Percentiles rank a stretch among this genome's conserved stretches.
These are phyloP conservation scores for Atta cephalotes DNA, from an alignment of 1,140 invertebrate species.

Conservation along the genomic window DNA sequence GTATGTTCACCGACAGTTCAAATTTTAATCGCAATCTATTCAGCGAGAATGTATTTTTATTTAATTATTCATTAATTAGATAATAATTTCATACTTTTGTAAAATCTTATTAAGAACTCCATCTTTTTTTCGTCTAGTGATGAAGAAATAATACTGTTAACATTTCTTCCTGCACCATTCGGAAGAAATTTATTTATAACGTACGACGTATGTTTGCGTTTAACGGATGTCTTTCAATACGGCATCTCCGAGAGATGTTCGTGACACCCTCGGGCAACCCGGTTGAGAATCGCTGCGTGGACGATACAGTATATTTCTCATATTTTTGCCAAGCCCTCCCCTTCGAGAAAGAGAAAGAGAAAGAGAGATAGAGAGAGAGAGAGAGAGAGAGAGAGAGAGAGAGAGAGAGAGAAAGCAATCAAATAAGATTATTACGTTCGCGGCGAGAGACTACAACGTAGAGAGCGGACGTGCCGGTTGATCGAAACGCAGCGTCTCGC, in stretches of 20 bases:
- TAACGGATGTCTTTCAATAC: constrained; percentile 8
- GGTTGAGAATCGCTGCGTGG: constrained; percentile 38
- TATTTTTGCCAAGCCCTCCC: constrained; percentile 48
- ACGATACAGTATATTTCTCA: constrained; percentile 55
- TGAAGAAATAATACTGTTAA: background rate
- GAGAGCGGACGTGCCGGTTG: constrained; percentile 20
- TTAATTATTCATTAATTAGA: background rate
- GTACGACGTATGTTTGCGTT: background rate
- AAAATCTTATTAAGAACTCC: background rate
- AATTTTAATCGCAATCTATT: constrained; percentile 20
- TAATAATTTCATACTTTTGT: background rate
- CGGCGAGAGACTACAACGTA: constrained; percentile 37
- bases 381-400: background rate
- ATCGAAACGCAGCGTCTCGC: constrained; percentile 33
- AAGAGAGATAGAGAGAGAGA: too few relatives aligned
- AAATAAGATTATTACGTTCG: constrained; percentile 56
- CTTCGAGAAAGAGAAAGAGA: background rate
- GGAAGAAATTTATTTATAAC: constrained; percentile 1
- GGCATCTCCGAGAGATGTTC: constrained; percentile 20
- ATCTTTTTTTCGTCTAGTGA: too few relatives aligned
- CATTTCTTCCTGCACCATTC: background rate
- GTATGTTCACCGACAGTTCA: background rate
- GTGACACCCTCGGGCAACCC: constrained; percentile 40
- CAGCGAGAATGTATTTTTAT: background rate
- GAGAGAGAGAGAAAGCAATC: constrained; percentile 7